Evolutionary conservation across 2,888 invertebrate species (phyloP), one percentile per base, ranked within the genome.

Genomic region (Chromoteleia sp.): DNA sequence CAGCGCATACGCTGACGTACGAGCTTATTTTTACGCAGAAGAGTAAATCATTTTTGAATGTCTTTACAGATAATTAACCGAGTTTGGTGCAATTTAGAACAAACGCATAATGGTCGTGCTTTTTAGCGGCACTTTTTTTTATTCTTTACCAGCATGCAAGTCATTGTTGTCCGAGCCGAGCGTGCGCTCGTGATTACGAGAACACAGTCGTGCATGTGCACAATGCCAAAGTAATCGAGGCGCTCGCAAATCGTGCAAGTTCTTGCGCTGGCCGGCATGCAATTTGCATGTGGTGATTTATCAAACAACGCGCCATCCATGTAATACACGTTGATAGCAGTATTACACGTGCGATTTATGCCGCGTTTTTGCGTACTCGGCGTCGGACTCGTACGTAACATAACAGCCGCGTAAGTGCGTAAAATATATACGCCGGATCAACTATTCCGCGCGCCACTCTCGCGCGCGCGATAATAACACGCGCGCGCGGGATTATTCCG

Each of bases 311-410:
- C 89, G 88, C 87, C 87, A 88, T 89, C 88, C 88, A 85, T 89
- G 90, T 91, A 90, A 90, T 90, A 88, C 89, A 90, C 89, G 91
- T 88, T 90, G 91, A 91, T 91, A 90, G 90, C 88, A 86, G 86
- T 84, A 88, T 89, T 90, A 90, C 88, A 86, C 84, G 87, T 85
- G 85, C 88, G 89, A 90, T 90, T 90, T 90, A 89, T 81, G 84
- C 73, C 71, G 80, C 84, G 84, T 85, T 87, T 87, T 83, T 85
- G 68, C 68, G 67, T 21, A 33, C 68, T 39, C 78, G 41, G 41
- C 61, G 30, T 43, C 19, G 48, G 4, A 21, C 67, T 43, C 41
- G 59, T 45, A 76, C 67, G 81, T 67, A 75, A 75, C 67, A 30
- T 25, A 61, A 75, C 29, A 29, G 68, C 39, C 52, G 73, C 79